Percentiles rank a stretch among this genome's conserved stretches.
Evolutionary conservation across 2,888 invertebrate genomes (phyloP).

Genomic region (Drosophila anomalata): DNA sequence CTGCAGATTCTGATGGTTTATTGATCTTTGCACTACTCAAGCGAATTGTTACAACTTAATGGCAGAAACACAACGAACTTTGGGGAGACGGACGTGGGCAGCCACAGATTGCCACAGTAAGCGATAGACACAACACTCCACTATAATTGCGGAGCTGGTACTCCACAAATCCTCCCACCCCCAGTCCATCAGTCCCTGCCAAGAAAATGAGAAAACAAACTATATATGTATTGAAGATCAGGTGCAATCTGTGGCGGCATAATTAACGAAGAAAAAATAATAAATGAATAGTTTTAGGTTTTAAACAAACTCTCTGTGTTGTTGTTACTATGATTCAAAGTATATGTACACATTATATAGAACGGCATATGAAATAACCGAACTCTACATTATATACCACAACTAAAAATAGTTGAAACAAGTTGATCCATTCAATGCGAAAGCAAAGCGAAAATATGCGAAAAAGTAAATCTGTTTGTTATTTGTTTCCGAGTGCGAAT

Average conservation of each 20-base stretch:
- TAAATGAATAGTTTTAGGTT: constrained; percentile 49
- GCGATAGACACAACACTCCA: constrained; percentile 21
- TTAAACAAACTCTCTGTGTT: constrained; percentile 74
- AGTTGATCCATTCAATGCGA: constrained; percentile 44
- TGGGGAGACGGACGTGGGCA: background rate
- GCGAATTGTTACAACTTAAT: constrained; percentile 68
- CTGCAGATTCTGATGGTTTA: constrained; percentile 28
- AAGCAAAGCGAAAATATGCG: constrained; percentile 24
- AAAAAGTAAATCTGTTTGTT: constrained; percentile 53
- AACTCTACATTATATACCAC: constrained; percentile 45
- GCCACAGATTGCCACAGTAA: constrained; percentile 40
- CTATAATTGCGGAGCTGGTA: constrained; percentile 69
- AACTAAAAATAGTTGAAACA: constrained; percentile 51
- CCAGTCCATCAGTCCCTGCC: background rate
- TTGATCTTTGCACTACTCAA: constrained; percentile 68
- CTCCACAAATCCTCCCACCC: constrained; percentile 52
- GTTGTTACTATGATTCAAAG: constrained; percentile 49
- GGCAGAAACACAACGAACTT: constrained; percentile 21
- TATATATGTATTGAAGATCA: background rate
- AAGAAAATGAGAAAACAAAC: background rate
- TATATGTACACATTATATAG: constrained; percentile 25
- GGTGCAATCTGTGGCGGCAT: constrained; percentile 24
- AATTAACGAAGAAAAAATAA: constrained; percentile 16
- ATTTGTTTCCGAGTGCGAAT: constrained; percentile 61
- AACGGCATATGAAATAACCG: constrained; percentile 40